Evolutionary conservation across 2,888 invertebrate genomes (phyloP), one percentile per base, ranked within the genome.

Genomic region (Mayetiola destructor): DNA sequence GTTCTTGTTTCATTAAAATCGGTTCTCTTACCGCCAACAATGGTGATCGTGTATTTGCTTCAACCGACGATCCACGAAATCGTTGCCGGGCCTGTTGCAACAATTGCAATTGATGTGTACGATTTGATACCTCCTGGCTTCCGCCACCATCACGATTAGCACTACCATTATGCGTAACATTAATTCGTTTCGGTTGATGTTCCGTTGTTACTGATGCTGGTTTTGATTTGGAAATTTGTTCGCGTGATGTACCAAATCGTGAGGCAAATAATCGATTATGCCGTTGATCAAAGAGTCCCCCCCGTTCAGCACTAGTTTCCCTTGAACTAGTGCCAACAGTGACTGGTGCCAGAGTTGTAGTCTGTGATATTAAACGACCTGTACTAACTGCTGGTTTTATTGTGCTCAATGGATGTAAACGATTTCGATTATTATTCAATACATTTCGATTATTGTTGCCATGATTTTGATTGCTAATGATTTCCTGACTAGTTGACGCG

Each of bases 371-470:
- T 39, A 20, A 23, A 32, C 58, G 35, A 10, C 3, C 36, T 2
- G 21, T 8, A 8, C 9, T 36, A 36, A 53, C 16, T 29, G 37
- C 12, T 29, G 36, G 32, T 16, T 29, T 57, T 2, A 35, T 32
- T 36, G 35, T 53, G 52, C 56, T 56, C 16, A 23, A 64, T 2
- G 69, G 66, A 54, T 71, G 71, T 36, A 70, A 72, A 16, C 72
- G 68, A 62, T 65, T 69, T 53, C 53, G 48, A n/a, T 23, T 27
- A n/a, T 27, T 48, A 23, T 23, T 23, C 14, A 48, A 48, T n/a
- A n/a, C n/a, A n/a, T n/a, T n/a, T 27, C 48, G 48, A 48, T 37
- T 32, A 32, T 32, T 37, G 12, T 37, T n/a, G n/a, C n/a, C 37
- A 37, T 70, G 65, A 8, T 66, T 61, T 58, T 64, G 66, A 10